These are phyloP conservation scores for Heterodera schachtii DNA, from an alignment of 1,140 invertebrate species.

Conservation along the genomic window DNA sequence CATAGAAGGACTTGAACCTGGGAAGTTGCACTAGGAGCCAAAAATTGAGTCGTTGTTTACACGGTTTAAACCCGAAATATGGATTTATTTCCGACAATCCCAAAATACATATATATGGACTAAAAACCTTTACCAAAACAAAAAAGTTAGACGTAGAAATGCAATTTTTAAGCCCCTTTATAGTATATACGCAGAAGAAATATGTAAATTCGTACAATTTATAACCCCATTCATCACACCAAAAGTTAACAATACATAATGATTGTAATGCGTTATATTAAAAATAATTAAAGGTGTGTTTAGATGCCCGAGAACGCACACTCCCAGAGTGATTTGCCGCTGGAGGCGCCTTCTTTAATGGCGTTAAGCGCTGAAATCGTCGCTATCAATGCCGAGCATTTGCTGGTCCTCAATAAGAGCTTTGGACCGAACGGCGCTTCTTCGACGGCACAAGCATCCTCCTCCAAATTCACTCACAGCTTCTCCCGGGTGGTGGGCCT, in stretches of 20 bases:
- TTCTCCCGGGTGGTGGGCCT: constrained; percentile 12
- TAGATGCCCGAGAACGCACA: constrained; percentile 29
- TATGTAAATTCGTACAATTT: too few relatives aligned
- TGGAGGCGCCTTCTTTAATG: constrained; percentile 35
- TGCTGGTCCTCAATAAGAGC: constrained; percentile 1
- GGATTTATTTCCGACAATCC: too few relatives aligned
- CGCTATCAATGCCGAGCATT: constrained; percentile 23
- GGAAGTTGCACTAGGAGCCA: too few relatives aligned
- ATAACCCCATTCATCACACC: neutral
- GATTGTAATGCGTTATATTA: neutral
- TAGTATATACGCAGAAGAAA: too few relatives aligned
- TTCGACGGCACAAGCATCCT: neutral
- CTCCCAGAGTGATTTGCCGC: constrained; percentile 22
- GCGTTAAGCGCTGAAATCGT: constrained; percentile 38
- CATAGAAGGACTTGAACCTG: too few relatives aligned
- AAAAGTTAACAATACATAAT: neutral
- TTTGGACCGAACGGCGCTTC: constrained; percentile 5
- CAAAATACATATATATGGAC: too few relatives aligned
- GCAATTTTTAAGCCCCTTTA: too few relatives aligned
- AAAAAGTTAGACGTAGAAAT: too few relatives aligned
- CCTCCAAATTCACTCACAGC: neutral
- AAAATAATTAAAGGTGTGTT: too few relatives aligned
- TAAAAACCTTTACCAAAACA: too few relatives aligned
- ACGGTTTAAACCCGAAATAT: too few relatives aligned
- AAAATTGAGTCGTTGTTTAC: too few relatives aligned